Conservation (phyloP, 1,140 invertebrate species). For the Meloidogyne floridensis region DNA sequence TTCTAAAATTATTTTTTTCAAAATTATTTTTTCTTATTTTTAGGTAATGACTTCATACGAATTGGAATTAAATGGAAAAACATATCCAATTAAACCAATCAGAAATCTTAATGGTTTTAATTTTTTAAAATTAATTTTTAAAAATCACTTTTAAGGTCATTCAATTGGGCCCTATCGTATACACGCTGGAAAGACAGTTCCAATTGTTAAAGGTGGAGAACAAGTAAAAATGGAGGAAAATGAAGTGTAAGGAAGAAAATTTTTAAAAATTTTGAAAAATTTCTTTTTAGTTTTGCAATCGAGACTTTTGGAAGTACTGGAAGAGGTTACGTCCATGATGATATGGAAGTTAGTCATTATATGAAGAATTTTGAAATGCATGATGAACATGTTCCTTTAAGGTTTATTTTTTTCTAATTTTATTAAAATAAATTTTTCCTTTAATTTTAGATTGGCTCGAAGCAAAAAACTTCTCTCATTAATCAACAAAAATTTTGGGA, state of each 20-base stretch:
- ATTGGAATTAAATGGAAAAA: conserved; percentile 94
- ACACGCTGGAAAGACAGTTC: conserved; percentile 98
- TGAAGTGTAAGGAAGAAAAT: conserved; percentile 73
- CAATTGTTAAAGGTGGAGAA: conserved; percentile 98
- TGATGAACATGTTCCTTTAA: conserved; percentile 69
- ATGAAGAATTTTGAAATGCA: conserved; percentile 97
- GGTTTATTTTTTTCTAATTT: conserved; percentile 43
- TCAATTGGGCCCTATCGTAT: conserved; percentile 95
- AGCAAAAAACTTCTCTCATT: conserved; percentile 87
- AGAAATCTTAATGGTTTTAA: conserved; percentile 75
- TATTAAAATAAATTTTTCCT: not conserved
- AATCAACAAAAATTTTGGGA: conserved; percentile 98
- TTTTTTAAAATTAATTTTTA: not conserved
- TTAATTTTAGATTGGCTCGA: conserved; percentile 32
- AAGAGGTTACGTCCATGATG: conserved; percentile 91
- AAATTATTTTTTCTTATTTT: not conserved
- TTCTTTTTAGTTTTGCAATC: conserved; percentile 80
- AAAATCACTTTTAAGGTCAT: conserved; percentile 81
- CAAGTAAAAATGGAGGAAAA: conserved; percentile 86
- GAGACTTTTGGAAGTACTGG: conserved; percentile 99
- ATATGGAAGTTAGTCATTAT: conserved; percentile 98
- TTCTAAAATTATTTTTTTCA: too few relatives aligned
- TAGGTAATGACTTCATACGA: conserved; percentile 97
- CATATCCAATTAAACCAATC: conserved; percentile 94
- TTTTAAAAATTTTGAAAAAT: conserved; percentile 70